Percentiles rank a stretch among this genome's conserved stretches.
Conservation (phyloP, 1,140 invertebrate genomes). For the Drosophila truncata region DNA sequence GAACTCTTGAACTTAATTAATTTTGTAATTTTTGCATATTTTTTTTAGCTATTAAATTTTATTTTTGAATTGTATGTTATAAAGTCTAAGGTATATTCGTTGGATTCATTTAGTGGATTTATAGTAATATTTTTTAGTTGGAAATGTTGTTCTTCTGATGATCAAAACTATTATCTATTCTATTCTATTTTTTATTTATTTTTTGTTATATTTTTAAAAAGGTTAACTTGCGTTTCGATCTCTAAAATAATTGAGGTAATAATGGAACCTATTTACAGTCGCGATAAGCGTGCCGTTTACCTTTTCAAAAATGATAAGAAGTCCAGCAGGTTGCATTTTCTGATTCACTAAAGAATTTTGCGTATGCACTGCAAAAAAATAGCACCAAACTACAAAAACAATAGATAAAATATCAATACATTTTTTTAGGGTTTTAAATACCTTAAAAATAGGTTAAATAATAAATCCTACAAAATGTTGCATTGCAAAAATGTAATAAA, state of each 20-base stretch:
- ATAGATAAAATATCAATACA: neutral
- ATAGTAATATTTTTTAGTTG: neutral
- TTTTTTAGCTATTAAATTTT: too few species aligned
- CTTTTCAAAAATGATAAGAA: neutral
- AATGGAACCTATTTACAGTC: slow-evolving; percentile 7
- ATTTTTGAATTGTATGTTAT: too few species aligned
- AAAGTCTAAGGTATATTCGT: too few species aligned
- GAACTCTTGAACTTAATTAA: neutral
- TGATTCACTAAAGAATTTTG: neutral
- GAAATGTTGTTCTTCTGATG: neutral
- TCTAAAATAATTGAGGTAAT: slow-evolving; percentile 12
- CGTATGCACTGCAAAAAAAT: neutral
- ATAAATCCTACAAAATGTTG: too few species aligned
- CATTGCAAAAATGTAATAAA: too few species aligned
- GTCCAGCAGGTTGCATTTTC: neutral
- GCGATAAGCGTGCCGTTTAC: slow-evolving; percentile 5
- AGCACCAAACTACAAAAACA: neutral
- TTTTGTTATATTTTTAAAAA: neutral
- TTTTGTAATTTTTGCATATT: neutral
- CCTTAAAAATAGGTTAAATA: neutral
- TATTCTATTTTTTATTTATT: neutral
- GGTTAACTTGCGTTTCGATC: neutral
- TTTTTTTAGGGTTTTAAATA: neutral
- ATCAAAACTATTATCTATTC: neutral
- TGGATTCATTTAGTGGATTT: too few species aligned